Percentiles rank a stretch among this genome's conserved stretches.
Conservation (phyloP, 2,113 vertebrate genomes). For the Pituophis catenifer region DNA sequence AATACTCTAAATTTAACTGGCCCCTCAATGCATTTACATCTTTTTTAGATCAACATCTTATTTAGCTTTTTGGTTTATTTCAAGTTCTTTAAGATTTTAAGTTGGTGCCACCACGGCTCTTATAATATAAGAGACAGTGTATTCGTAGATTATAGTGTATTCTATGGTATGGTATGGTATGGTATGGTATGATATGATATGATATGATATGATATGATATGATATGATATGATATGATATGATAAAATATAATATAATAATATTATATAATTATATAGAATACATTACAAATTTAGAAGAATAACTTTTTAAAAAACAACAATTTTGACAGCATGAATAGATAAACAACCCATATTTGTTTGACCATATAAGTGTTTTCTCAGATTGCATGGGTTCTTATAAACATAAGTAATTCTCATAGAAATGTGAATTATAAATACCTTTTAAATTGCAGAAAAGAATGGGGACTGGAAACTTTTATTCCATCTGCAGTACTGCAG, state of each 20-base stretch:
- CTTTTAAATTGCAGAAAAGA: constrained; percentile 87
- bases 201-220: no score
- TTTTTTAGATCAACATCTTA: not conserved
- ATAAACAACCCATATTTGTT: constrained; percentile 31
- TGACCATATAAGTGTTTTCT: constrained; percentile 39
- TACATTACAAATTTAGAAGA: not conserved
- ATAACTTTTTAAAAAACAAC: not conserved
- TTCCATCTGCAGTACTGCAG: constrained; percentile 95
- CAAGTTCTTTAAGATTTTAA: not conserved
- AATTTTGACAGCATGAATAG: not conserved
- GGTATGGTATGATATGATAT: no score
- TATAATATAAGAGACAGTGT: not conserved
- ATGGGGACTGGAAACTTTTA: constrained; percentile 95
- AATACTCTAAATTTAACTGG: not conserved
- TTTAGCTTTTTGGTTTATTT: not conserved
- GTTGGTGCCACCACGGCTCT: not conserved
- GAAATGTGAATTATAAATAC: constrained; percentile 65
- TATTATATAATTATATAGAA: not conserved
- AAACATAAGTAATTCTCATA: constrained; percentile 56
- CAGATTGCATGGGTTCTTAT: constrained; percentile 36
- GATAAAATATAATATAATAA: no score
- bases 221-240: no score
- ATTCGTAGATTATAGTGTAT: not conserved
- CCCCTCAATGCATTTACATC: not conserved
- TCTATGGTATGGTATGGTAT: not conserved